Evolutionary conservation across 2,888 invertebrate species (phyloP), one percentile per base, ranked within the genome.

Genomic region (Polylopha cassiicola): DNA sequence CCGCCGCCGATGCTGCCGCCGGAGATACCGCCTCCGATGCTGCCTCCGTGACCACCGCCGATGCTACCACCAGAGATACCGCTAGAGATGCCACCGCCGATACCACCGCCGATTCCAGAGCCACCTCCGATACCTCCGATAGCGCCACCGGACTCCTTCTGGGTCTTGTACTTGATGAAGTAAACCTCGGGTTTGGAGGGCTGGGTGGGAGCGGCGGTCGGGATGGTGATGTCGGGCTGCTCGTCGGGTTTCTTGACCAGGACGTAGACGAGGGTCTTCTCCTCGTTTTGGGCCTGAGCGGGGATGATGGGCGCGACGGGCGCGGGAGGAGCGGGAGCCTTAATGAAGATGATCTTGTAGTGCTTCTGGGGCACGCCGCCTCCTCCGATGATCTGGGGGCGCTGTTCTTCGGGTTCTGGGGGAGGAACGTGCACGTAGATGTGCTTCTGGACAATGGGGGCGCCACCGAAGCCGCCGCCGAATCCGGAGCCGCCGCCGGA

Each of bases 331-430:
- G 92, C 90, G 42, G 93, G 93, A 46, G 93, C 92, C 87, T 93
- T 93, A 82, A 93, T 93, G 90, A 93, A 93, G 87, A 93, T 92
- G 80, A 93, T 93, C 77, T 93, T 93, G 89, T 93, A 92, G 82
- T 92, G 92, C 65, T 92, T 92, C 78, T 92, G 92, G 62, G 90
- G 79, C 29, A 91, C 87, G 42, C 89, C 88, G 26, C 90, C 89
- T 6, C 88, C 86, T 38, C 84, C 82, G 63, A 91, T 88, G 39
- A 91, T 88, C 65, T 90, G 88, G 48, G 88, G 87, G 53, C 90
- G 90, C 63, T 88, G 88, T 71, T 89, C 89, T 80, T 90, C 90
- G 22, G 91, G 92, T 77, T 93, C 92, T 89, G 92, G 92, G 71
- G 93, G 93, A 34, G 93, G 93, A 27, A 93, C 92, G 70, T 93